Evolutionary conservation across 2,888 invertebrate species (phyloP), one percentile per base, ranked within the genome.

Genomic region (Thereva nobilitata): DNA sequence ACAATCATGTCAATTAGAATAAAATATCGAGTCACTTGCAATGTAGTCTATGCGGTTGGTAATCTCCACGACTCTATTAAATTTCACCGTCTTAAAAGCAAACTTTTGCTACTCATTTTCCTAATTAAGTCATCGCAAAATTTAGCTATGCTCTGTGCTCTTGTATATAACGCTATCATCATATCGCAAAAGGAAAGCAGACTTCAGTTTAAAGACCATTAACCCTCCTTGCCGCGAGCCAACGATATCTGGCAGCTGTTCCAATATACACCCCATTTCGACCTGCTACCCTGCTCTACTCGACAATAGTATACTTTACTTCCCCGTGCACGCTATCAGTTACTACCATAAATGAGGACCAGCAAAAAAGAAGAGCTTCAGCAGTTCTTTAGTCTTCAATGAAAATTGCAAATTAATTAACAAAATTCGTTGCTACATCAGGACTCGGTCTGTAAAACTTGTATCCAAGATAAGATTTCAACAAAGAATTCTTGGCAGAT

Each of bases 381-480:
- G 23, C 23, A 47, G 45, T 59, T 47, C 57, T 59, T 38, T 47
- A 47, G 35, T 59, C 47, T 35, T 47, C 57, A 59, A 59, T 59
- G 47, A 59, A 23, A 45, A 59, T 59, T 47, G 57, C 47, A 59
- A 59, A 59, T 59, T 59, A 59, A 59, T 59, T 59, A 59, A 38
- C 37, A 47, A 59, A 59, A 59, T 42, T 38, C 37, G 47, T 34
- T 47, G 47, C 42, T 41, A 12, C 42, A 59, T 45, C 34, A 59
- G 41, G 41, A 12, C 37, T 38, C 12, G n/a, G 8, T 8, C 47
- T 35, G 4, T 4, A 12, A 59, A 23, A 23, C 23, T 23, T 23
- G 23, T 23, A 59, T 47, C 45, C 35, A 9, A 59, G 42, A 47
- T 10, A 23, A 59, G 47, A 59, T 47, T 59, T 35, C 41, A 47